A percentile compares a stretch with the other conserved stretches of the same genome.
Evolutionary conservation across 2,113 vertebrate genomes (phyloP).

Genomic region (Aspiorhynchus laticeps): DNA sequence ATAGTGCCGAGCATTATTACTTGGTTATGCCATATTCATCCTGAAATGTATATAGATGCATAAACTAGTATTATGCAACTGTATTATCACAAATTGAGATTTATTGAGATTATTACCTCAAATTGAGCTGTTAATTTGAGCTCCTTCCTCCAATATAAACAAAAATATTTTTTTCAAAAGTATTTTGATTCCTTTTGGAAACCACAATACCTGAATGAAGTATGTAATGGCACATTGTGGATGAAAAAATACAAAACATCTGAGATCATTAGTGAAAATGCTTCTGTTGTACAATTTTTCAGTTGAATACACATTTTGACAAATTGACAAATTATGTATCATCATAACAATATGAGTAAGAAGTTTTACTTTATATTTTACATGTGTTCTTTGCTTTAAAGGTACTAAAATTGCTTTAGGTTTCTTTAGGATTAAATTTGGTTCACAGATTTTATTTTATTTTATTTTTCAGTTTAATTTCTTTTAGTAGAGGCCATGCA

Average conservation of each 20-base stretch:
- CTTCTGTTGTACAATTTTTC: neutral
- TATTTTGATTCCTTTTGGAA: neutral
- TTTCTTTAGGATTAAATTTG: too few relatives aligned
- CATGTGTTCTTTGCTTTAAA: too few relatives aligned
- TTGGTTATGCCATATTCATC: neutral
- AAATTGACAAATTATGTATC: neutral
- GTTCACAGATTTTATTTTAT: too few relatives aligned
- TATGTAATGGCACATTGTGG: neutral
- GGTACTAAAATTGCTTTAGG: too few relatives aligned
- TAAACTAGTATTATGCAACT: slow-evolving; percentile 1
- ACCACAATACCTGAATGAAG: neutral
- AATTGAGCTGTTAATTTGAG: neutral
- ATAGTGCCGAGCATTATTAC: neutral
- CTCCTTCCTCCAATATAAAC: neutral
- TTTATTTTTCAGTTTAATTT: neutral
- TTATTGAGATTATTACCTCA: neutral
- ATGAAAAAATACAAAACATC: neutral
- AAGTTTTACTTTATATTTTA: neutral
- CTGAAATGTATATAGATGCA: neutral
- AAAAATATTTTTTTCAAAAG: neutral
- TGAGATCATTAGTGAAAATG: neutral
- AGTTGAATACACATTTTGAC: neutral
- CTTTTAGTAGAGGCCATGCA: neutral
- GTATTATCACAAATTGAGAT: neutral
- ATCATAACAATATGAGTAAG: neutral